Percentiles rank a stretch among this genome's conserved stretches.
These are phyloP conservation scores for Drosophila simulans DNA, from an alignment of 1,140 invertebrate species.

Conservation along the genomic window DNA sequence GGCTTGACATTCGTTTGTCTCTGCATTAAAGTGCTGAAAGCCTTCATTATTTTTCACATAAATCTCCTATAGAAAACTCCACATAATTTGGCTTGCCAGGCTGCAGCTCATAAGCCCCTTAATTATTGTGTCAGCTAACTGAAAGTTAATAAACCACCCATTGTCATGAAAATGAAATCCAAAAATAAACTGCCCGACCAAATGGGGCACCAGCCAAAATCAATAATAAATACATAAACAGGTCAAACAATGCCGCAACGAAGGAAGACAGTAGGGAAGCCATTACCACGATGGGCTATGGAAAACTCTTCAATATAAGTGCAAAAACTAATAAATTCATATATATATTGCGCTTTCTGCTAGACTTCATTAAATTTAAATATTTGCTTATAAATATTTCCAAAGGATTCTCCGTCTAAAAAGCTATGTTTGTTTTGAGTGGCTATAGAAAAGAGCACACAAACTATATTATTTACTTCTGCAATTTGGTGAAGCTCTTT, in stretches of 20 bases:
- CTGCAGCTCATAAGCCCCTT: constrained; percentile 35
- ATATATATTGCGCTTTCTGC: neutral
- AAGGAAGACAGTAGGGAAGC: constrained; percentile 8
- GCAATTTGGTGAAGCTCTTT: neutral
- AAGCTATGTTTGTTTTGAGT: neutral
- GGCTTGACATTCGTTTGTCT: constrained; percentile 2
- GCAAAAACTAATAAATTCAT: constrained; percentile 5
- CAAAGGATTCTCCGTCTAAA: neutral
- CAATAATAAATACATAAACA: constrained; percentile 54
- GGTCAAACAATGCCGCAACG: constrained; percentile 24
- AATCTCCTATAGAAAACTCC: constrained; percentile 19
- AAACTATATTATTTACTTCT: neutral
- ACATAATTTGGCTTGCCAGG: constrained; percentile 29
- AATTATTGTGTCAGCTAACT: constrained; percentile 55
- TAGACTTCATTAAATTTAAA: neutral
- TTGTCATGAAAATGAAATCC: constrained; percentile 52
- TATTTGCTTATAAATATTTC: neutral
- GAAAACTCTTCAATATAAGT: constrained; percentile 1
- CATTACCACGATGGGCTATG: constrained; percentile 2
- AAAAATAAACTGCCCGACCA: constrained; percentile 43
- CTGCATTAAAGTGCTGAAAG: constrained; percentile 6
- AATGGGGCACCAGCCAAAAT: constrained; percentile 46
- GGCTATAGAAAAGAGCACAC: neutral
- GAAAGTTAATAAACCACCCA: constrained; percentile 55
- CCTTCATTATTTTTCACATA: constrained; percentile 21